These are phyloP conservation scores for Eublepharis macularius DNA, from an alignment of 2,113 vertebrate genomes.

Conservation along the genomic window DNA sequence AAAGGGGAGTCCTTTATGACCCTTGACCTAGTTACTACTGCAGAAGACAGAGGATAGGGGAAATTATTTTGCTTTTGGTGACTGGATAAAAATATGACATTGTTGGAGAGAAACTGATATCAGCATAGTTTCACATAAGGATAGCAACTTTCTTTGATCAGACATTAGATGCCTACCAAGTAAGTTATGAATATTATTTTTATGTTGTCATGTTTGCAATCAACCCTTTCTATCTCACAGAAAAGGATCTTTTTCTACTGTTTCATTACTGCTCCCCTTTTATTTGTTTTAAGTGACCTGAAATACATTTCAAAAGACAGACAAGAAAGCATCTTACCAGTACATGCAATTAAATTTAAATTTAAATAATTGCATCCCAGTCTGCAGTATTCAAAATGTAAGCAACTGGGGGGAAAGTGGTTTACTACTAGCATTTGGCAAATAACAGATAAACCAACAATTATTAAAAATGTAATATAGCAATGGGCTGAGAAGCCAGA, in stretches of 20 bases:
- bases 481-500: background rate
- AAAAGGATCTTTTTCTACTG: background rate
- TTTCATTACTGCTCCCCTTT: background rate
- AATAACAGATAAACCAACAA: slow-evolving; percentile 10
- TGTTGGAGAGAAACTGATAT: background rate
- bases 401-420: slow-evolving; percentile 13
- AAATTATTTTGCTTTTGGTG: background rate
- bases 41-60: background rate
- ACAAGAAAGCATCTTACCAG: background rate
- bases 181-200: background rate
- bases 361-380: background rate
- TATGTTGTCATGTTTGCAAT: background rate
- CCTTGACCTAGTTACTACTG: background rate
- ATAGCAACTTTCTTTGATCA: background rate
- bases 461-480: background rate
- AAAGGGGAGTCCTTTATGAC: background rate
- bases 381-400: background rate
- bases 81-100: background rate
- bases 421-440: background rate
- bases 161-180: background rate
- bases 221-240: background rate
- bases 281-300: background rate
- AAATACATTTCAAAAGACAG: background rate
- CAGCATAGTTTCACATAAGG: background rate
- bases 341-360: background rate